These are phyloP conservation scores for Caenorhabditis angaria DNA, from an alignment of 2,888 invertebrate species.

Conservation along the genomic window DNA sequence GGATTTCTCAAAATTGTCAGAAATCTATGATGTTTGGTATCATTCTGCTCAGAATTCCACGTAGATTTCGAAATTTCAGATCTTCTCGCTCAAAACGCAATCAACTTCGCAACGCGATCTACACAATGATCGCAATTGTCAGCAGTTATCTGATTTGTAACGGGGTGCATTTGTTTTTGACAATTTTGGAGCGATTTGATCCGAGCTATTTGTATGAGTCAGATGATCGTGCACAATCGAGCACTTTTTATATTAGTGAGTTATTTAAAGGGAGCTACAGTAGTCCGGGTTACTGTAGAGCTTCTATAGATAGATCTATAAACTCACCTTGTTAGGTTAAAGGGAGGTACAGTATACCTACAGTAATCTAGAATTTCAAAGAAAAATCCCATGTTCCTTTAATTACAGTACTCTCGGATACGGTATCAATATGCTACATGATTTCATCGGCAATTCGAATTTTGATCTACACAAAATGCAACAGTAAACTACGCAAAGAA, in stretches of 20 bases:
- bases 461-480: constrained; percentile 60
- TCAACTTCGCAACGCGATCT: constrained; percentile 59
- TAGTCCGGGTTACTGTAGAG: neutral
- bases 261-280: neutral
- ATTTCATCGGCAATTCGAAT: constrained; percentile 57
- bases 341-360: neutral
- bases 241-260: constrained; percentile 54
- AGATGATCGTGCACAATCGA: constrained; percentile 45
- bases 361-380: neutral
- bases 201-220: constrained; percentile 45
- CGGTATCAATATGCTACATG: constrained; percentile 60
- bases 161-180: constrained; percentile 52
- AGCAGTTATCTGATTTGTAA: constrained; percentile 58
- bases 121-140: constrained; percentile 61
- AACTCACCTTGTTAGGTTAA: no score
- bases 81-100: constrained; percentile 50
- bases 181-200: constrained; percentile 48
- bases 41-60: no score
- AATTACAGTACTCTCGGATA: constrained; percentile 53
- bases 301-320: no score
- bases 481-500: constrained; percentile 57
- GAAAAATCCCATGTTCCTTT: neutral
- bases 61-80: no score
- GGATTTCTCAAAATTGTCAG: no score
- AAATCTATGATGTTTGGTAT: no score